Percentiles rank a stretch among this genome's conserved stretches.
Conservation (phyloP, 2,888 invertebrate genomes). For the Caenorhabditis auriculariae region DNA sequence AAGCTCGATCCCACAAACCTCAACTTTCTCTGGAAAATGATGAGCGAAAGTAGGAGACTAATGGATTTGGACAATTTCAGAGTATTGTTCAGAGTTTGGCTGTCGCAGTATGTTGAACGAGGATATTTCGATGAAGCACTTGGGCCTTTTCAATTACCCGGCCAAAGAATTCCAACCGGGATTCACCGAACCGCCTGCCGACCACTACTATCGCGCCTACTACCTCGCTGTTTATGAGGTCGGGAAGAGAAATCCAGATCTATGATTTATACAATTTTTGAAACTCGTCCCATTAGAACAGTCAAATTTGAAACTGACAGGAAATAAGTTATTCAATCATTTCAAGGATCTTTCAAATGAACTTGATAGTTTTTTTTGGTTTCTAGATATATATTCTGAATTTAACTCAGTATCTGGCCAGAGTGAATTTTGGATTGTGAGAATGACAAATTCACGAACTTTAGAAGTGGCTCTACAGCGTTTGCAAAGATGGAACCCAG, state of each 20-base stretch:
- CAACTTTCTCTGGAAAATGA: constrained; percentile 52
- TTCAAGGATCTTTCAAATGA: not conserved
- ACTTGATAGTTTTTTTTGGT: too few species aligned
- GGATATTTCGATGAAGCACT: constrained; percentile 35
- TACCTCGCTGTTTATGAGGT: constrained; percentile 43
- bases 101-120: constrained; percentile 53
- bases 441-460: too few species aligned
- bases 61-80: constrained; percentile 3
- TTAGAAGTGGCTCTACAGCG: constrained; percentile 28
- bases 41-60: constrained; percentile 40
- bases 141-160: constrained; percentile 54
- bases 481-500: constrained; percentile 30
- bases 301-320: too few species aligned
- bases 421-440: too few species aligned
- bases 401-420: too few species aligned
- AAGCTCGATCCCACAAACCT: constrained; percentile 40
- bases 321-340: too few species aligned
- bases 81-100: constrained; percentile 26
- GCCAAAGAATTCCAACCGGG: constrained; percentile 48
- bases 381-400: too few species aligned
- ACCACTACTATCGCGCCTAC: constrained; percentile 64
- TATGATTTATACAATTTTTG: too few species aligned
- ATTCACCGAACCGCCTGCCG: constrained; percentile 63
- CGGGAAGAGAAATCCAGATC: too few species aligned
- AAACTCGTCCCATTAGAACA: too few species aligned